Base-by-base conservation (phyloP, 2,113 vertebrate genomes). In the Chaetodon auriga region DNA sequence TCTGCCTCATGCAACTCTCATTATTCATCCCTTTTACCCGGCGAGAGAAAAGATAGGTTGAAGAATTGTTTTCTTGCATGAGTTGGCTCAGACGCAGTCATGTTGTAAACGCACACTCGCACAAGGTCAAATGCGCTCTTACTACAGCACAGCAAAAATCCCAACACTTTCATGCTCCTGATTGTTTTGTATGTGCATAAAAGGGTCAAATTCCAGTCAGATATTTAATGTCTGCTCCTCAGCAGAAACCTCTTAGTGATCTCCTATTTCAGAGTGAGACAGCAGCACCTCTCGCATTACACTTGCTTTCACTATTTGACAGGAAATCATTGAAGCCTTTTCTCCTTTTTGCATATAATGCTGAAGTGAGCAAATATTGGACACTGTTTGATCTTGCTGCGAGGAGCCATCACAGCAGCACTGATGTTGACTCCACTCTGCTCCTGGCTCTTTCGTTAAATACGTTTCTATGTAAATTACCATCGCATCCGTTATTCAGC, bases 401-500 rank as follows among this genome's bases (percentile, higher is more conserved):
- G 3, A 36, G 41, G 68, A 69, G 62, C 57, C 60, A 21, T 73
- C 68, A 8, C 51, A 30, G 78, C 66, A 61, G 51, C 62, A 38
- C 74, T 23, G 21, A 45, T 70, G 76, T 69, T 78, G 74, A 81
- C 82, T 73, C 75, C 81, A 21, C 73, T 84, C 72, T 70, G 71
- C 82, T 64, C 43, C 38, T 35, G 23, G 82, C 69, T 63, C 72
- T 80, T 87, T 83, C 43, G 69, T 86, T 86, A 76, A 79, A 75
- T 76, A 69, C 68, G 41, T 77, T 83, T 86, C 83, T 72, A 84
- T 90, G 88, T 89, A 87, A 91, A 91, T 92, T 62, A 79, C 68
- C 83, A 69, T 87, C 89, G 74, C 86, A 81, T 90, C 75, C 76
- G 75, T 64, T 86, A 88, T 89, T 85, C 82, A 79, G 48, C 43